phyloP scores from a whole-genome alignment of 2,888 invertebrate species.

The Syrphus vitripennis region DNA sequence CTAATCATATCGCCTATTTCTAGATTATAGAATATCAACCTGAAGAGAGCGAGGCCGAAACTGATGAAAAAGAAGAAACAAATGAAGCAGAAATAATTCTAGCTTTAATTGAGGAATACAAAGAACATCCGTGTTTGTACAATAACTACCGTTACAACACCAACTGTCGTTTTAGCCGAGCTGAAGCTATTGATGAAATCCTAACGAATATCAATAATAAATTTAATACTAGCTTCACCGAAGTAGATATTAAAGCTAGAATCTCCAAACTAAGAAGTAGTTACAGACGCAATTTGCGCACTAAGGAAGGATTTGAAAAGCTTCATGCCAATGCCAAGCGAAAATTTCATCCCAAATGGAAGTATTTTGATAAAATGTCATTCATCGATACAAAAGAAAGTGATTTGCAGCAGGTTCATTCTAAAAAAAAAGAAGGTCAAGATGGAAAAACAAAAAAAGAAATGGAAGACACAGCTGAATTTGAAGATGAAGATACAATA shows the following conservation, averaged over 20 bases:
- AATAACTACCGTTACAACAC: slow-evolving; percentile 22
- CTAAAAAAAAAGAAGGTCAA: background rate
- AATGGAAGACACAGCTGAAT: background rate
- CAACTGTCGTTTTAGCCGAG: slow-evolving; percentile 27
- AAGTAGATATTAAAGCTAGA: slow-evolving; percentile 20
- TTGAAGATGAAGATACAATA: background rate
- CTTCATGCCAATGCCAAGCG: slow-evolving; percentile 33
- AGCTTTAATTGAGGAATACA: slow-evolving; percentile 8
- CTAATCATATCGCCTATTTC: background rate
- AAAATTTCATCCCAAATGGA: slow-evolving; percentile 43
- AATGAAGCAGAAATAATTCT: background rate
- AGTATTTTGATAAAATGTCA: slow-evolving; percentile 49
- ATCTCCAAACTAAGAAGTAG: slow-evolving; percentile 32
- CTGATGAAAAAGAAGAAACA: background rate
- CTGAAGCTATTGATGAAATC: slow-evolving; percentile 21
- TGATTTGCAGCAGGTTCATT: slow-evolving; percentile 25
- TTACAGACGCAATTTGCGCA: slow-evolving; percentile 32
- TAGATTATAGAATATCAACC: background rate
- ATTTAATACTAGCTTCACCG: slow-evolving; percentile 15
- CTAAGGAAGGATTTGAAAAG: slow-evolving; percentile 44
- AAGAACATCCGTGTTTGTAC: slow-evolving; percentile 24
- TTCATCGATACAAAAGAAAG: slow-evolving; percentile 46
- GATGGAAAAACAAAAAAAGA: background rate
- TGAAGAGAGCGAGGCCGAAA: background rate
- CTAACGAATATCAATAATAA: slow-evolving; percentile 22